Evolutionary conservation across 2,888 invertebrate species (phyloP), one percentile per base, ranked within the genome.

Genomic region (Exephanes ischioxanthus): DNA sequence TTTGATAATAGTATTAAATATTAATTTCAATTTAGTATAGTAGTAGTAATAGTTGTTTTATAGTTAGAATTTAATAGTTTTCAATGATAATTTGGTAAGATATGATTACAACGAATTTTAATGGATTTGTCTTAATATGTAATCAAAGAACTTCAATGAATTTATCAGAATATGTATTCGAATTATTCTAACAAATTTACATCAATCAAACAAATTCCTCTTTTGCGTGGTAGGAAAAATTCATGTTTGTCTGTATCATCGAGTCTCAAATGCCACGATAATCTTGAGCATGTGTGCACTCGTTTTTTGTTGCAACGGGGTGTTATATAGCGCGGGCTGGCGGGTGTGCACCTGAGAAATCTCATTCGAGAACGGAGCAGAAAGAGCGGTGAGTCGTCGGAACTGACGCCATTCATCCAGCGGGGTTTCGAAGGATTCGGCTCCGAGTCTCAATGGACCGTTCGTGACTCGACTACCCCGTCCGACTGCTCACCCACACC

Each of bases 401-500:
- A 66, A 37, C 37, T 19, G 48, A 37, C 58, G 30, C 63, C 76
- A 76, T 76, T 76, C 76, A 75, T 63, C 61, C 30, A 53, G 3
- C 63, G 53, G 63, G 14, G 63, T 26, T 63, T 16, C 26, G 58
- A 30, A 63, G 33, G 26, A 6, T 16, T 63, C 63, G 63, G 33
- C 63, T 51, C 48, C 51, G 45, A 48, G 55, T 79, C 79, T 72
- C 71, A 79, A 79, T 80, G 73, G 33, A 73, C 9, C 41, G 33
- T 37, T 68, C 68, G 72, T 55, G 79, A 45, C 73, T 79, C 51
- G 79, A 71, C 71, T 45, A 71, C 55, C 79, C 75, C 75, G 75
- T 81, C 33, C 73, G 61, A 70, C 73, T 19, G 22, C 80, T 70
- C 80, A 48, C 68, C 67, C 33, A 75, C 33, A 58, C 58, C 3